Conservation (phyloP, 1,140 invertebrate genomes). For the Panagrolaimus sp. region DNA sequence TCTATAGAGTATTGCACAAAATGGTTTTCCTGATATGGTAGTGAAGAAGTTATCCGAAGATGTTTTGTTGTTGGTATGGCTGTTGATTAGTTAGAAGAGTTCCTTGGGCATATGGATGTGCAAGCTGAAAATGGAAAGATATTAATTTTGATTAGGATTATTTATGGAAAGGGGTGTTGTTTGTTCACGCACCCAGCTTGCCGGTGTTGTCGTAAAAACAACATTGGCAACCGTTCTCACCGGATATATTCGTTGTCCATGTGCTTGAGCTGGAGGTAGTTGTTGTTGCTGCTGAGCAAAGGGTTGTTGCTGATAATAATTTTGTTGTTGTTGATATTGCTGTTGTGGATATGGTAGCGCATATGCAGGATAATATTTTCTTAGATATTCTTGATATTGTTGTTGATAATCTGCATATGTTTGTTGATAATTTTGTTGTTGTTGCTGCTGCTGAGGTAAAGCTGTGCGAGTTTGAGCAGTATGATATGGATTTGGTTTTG, state of each 20-base stretch:
- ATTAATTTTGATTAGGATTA: background rate
- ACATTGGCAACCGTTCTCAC: background rate
- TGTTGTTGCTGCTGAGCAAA: no score
- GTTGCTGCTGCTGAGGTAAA: background rate
- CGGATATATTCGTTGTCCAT: background rate
- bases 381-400: conserved; percentile 10
- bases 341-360: conserved; percentile 1
- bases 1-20: background rate
- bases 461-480: no score
- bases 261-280: background rate
- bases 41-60: background rate
- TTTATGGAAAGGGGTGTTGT: background rate
- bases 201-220: background rate
- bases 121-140: conserved; percentile 4
- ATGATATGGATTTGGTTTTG: no score
- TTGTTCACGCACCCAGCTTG: background rate
- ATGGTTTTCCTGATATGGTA: background rate
- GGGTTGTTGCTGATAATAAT: no score
- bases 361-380: conserved; percentile 10
- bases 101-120: conserved; percentile 2
- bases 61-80: background rate
- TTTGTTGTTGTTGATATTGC: no score
- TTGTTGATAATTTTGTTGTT: background rate
- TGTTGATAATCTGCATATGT: background rate
- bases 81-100: conserved; percentile 8